Conservation (phyloP, 2,113 vertebrate species). For the Meleagris gallopavo region DNA sequence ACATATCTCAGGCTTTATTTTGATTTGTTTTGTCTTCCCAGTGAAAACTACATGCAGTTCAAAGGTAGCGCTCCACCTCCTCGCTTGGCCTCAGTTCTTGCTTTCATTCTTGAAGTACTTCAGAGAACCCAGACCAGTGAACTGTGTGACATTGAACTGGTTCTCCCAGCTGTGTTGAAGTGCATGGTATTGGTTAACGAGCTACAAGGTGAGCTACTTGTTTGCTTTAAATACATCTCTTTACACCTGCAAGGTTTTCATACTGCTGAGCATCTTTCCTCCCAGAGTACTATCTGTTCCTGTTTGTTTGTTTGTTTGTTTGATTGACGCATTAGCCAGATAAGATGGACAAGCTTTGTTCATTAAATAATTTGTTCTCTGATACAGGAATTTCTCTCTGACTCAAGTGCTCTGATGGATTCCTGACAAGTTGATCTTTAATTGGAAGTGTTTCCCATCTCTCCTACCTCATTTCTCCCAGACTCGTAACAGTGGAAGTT, state of each 20-base stretch:
- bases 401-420: neutral
- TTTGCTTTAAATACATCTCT: neutral
- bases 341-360: neutral
- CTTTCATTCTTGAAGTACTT: conserved; percentile 87
- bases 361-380: neutral
- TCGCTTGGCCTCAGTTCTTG: conserved; percentile 83
- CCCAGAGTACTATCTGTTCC: neutral
- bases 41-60: conserved; percentile 89
- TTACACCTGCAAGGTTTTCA: neutral
- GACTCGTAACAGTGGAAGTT: neutral
- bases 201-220: conserved; percentile 83
- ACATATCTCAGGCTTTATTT: neutral
- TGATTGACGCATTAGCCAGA: neutral
- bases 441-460: neutral
- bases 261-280: neutral
- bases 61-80: conserved; percentile 87
- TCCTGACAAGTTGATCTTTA: neutral
- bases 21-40: conserved; percentile 72
- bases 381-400: neutral
- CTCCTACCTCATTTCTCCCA: neutral
- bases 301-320: neutral
- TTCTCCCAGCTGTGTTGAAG: conserved; percentile 85
- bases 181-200: conserved; percentile 91
- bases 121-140: conserved; percentile 80
- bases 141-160: conserved; percentile 75